Evolutionary conservation across 2,888 invertebrate genomes (phyloP), one percentile per base, ranked within the genome.

Genomic region (Netelia melanura): DNA sequence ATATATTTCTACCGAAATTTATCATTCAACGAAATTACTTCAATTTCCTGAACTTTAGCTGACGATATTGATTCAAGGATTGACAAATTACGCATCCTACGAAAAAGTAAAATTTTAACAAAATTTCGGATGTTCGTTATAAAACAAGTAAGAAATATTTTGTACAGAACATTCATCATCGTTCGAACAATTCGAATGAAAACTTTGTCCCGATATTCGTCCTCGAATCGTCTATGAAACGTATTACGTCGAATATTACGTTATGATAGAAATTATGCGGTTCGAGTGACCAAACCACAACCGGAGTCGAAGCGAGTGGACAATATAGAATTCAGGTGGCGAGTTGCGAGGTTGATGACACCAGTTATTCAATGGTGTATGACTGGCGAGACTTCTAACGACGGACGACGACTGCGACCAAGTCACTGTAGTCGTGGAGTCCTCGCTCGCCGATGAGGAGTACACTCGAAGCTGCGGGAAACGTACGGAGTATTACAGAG

Each of bases 371-470:
- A 85, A 84, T 81, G 81, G 81, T 81, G 74, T 64, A 80, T 81
- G 78, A 81, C 81, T 74, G 84, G 68, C 78, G 81, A 85, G 84
- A 81, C 81, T 81, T 81, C 81, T 81, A 85, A 81, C 84, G 81
- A 81, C 65, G 58, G 38, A 38, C 38, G 38, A 38, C 70, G 68
- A 81, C 81, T 74, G 64, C 79, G 83, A 38, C 38, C 38, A 38
- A 38, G 38, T 38, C 76, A 70, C 71, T 75, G 70, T 52, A 64
- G 71, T 76, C 38, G 84, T 74, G 61, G 62, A 71, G 65, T 62
- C 54, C 25, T 44, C 61, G 71, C 11, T 58, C 54, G 17, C 17
- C 70, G 54, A 56, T 25, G 77, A 43, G n/a, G 71, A n/a, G 64
- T 67, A 43, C 78, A 43, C 78, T 71, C 70, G 72, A 65, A 67